Conservation (phyloP, 2,113 vertebrate species). For the Saimiri boliviensis region DNA sequence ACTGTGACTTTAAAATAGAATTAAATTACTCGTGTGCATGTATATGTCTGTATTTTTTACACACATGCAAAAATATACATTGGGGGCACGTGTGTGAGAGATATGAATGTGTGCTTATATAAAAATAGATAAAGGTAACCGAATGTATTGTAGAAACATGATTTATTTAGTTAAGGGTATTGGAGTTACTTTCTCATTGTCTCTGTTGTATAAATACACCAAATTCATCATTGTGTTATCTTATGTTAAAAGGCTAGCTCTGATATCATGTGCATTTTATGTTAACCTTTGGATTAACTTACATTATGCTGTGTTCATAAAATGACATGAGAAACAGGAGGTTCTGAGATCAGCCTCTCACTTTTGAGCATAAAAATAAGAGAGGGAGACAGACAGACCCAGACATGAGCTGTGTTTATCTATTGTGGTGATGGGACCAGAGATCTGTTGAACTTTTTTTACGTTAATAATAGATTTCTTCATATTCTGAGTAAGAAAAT, state of each 20-base stretch:
- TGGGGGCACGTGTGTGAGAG: conserved; percentile 82
- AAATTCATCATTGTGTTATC: conserved; percentile 83
- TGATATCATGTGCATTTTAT: conserved; percentile 85
- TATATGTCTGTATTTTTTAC: conserved; percentile 83
- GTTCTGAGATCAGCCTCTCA: conserved; percentile 82
- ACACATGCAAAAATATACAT: conserved; percentile 87
- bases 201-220: conserved; percentile 82
- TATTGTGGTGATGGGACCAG: conserved; percentile 66
- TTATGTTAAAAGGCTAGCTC: conserved; percentile 86
- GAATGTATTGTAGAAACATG: conserved; percentile 85
- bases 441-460: conserved; percentile 72
- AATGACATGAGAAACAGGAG: conserved; percentile 82
- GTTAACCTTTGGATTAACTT: conserved; percentile 77
- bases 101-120: conserved; percentile 84
- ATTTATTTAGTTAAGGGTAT: conserved; percentile 82
- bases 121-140: conserved; percentile 83
- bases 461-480: conserved; percentile 65
- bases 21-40: conserved; percentile 86
- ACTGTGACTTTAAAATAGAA: conserved; percentile 89
- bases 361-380: conserved; percentile 63
- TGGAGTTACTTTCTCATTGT: conserved; percentile 80
- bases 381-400: not conserved
- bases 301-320: conserved; percentile 78
- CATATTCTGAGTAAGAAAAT: conserved; percentile 72
- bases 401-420: conserved; percentile 65